Conservation (phyloP, 2,888 invertebrate genomes). For the Ectemnius cavifrons region DNA sequence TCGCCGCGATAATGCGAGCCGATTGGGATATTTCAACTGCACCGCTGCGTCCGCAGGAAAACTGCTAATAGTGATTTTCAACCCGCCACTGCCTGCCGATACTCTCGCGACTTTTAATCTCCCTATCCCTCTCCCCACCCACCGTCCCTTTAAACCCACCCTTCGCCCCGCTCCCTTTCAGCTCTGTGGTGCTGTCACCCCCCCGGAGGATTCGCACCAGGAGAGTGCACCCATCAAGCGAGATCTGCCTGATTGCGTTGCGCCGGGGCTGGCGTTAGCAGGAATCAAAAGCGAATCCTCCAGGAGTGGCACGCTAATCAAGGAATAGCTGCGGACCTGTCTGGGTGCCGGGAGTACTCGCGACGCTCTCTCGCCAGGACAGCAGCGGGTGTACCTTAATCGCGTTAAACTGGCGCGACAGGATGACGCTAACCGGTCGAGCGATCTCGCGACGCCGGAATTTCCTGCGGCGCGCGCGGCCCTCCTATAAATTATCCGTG, state of each 20-base stretch:
- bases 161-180: not conserved
- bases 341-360: not conserved
- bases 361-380: not conserved
- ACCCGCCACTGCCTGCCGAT: conserved; percentile 11
- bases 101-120: not conserved
- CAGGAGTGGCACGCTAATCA: not conserved
- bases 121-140: not conserved
- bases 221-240: not conserved
- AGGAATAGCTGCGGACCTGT: not conserved
- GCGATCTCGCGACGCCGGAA: conserved; percentile 7
- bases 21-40: conserved; percentile 57
- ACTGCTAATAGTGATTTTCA: conserved; percentile 27
- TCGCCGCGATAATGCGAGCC: conserved; percentile 44
- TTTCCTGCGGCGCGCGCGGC: not conserved
- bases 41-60: conserved; percentile 19
- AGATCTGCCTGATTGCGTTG: not conserved
- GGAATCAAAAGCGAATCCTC: conserved; percentile 1
- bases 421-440: conserved; percentile 9
- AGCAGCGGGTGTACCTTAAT: conserved; percentile 3
- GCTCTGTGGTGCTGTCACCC: not conserved
- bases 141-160: not conserved
- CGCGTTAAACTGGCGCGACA: conserved; percentile 7
- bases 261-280: not conserved
- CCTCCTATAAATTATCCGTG: conserved; percentile 8
- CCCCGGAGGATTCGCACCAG: too few species aligned